Evolutionary conservation across 2,113 vertebrate species (phyloP), one percentile per base, ranked within the genome.

Genomic region (Erpornis zantholeuca): DNA sequence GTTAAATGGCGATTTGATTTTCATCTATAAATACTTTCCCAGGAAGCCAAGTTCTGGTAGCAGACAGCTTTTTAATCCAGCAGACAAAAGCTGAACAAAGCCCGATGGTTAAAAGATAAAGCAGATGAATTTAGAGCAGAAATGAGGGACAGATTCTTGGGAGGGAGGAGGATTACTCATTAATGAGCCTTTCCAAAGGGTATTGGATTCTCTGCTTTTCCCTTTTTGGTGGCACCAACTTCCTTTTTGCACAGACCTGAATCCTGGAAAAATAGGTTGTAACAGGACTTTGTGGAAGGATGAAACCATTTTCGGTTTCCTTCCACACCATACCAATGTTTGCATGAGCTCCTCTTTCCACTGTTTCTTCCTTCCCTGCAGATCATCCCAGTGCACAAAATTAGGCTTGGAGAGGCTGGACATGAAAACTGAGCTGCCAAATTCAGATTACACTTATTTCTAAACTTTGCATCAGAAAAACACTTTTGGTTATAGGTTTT

Each of bases 1-100:
- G 87, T 66, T 94, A 89, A 70, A 78, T 6, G 73, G 70, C 50
- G 47, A 63, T 25, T 85, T 59, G 91, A 85, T 94, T 92, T 94
- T 85, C 38, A 79, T 75, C 85, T 75, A 70, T 52, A 79, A 92
- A 88, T 64, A 56, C 63, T 44, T 92, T 54, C 11, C 31, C 57
- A 69, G 53, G 79, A 88, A 92, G 66, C 23, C 44, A 60, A 38
- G 27, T 68, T 76, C 53, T 82, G 49, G 63, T 60, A 92, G 70
- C 44, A 79, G 61, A n/a, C 33, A 82, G 38, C 7, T 92, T 90
- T 89, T 88, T 69, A 93, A 93, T 80, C 66, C 56, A 57, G 53
- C 79, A 82, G 79, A 82, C 47, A 79, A 82, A 91, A 93, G 65
- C 65, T 63, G 60, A 94, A 59, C 28, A 38, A 84, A 87, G 29